These are phyloP conservation scores for Drosophila ambigua DNA, from an alignment of 1,140 invertebrate genomes.

Conservation along the genomic window DNA sequence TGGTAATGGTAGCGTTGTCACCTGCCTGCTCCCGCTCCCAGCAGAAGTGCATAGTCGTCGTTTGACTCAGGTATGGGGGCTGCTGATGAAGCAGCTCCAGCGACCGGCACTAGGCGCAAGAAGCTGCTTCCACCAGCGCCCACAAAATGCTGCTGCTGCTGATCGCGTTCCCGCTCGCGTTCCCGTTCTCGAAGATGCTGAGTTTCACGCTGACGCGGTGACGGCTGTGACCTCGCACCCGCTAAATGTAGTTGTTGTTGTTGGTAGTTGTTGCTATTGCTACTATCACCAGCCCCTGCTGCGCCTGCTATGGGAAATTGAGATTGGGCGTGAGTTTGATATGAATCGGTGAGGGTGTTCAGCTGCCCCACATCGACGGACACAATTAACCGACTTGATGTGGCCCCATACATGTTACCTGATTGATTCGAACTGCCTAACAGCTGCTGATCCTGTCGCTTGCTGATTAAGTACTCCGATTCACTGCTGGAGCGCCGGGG, in stretches of 20 bases:
- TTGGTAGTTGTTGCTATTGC: conserved; percentile 75
- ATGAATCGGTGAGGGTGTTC: conserved; percentile 49
- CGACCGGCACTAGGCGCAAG: conserved; percentile 47
- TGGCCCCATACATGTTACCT: conserved; percentile 74
- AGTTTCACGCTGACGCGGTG: conserved; percentile 64
- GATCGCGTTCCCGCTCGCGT: conserved; percentile 36
- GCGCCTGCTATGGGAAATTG: conserved; percentile 78
- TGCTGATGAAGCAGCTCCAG: conserved; percentile 50
- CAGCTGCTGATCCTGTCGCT: conserved; percentile 60
- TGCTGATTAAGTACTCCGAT: conserved; percentile 78
- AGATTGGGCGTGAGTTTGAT: conserved; percentile 71
- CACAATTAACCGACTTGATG: conserved; percentile 62
- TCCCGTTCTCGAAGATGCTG: conserved; percentile 64
- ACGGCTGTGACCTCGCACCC: conserved; percentile 40
- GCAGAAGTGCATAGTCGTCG: conserved; percentile 75
- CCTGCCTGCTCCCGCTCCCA: conserved; percentile 72
- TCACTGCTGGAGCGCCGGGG: conserved; percentile 84
- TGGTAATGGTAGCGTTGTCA: conserved; percentile 75
- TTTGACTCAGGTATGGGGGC: conserved; percentile 76
- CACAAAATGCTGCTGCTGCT: conserved; percentile 25
- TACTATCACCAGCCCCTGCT: conserved; percentile 49
- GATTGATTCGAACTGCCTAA: conserved; percentile 48
- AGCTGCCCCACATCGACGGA: conserved; percentile 63
- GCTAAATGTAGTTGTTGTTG: conserved; percentile 73
- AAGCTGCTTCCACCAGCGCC: conserved; percentile 63